phyloP scores from a whole-genome alignment of 1,140 invertebrate species.

The Drosophila sturtevanti region DNA sequence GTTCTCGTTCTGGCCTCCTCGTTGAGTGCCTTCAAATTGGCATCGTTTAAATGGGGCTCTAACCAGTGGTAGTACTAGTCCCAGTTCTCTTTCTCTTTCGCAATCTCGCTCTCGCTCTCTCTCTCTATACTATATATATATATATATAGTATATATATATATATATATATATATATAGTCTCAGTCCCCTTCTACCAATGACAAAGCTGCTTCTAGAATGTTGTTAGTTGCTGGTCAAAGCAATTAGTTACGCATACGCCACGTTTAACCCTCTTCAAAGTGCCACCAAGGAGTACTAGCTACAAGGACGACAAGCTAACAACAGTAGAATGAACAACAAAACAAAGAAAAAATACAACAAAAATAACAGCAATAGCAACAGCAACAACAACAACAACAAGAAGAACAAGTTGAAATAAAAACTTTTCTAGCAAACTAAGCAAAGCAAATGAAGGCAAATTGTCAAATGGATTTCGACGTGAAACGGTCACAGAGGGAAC shows the following conservation, averaged over 20 bases:
- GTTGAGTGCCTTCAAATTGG: constrained; percentile 55
- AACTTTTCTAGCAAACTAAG: constrained; percentile 12
- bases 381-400: no score
- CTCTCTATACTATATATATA: no score
- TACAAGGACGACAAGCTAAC: constrained; percentile 2
- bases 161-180: background rate
- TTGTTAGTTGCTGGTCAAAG: constrained; percentile 46
- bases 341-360: background rate
- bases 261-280: constrained; percentile 14
- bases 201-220: constrained; percentile 10
- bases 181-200: background rate
- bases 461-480: constrained; percentile 2
- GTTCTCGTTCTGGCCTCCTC: constrained; percentile 24
- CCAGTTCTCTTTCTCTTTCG: no score
- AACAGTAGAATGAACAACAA: constrained; percentile 6
- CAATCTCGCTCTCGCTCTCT: no score
- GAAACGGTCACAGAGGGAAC: background rate
- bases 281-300: constrained; percentile 12
- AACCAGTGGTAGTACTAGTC: background rate
- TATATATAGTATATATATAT: no score
- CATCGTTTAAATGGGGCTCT: constrained; percentile 47
- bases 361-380: background rate
- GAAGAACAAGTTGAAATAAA: background rate
- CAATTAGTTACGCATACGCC: constrained; percentile 48
- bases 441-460: constrained; percentile 13